These are phyloP conservation scores for Tapera naevia DNA, from an alignment of 2,797 vertebrate species.

Conservation along the genomic window DNA sequence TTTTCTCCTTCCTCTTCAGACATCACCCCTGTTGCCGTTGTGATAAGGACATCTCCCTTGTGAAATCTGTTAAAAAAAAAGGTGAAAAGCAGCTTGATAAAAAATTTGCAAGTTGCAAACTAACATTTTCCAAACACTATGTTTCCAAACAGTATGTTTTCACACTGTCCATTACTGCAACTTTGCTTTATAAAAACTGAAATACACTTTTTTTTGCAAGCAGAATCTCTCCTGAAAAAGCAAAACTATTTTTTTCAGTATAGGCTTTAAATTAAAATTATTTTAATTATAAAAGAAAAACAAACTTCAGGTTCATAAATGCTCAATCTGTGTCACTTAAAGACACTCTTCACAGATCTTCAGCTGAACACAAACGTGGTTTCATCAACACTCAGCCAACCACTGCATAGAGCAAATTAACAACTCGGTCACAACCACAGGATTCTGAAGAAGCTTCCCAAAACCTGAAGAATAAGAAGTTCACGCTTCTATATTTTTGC, in stretches of 20 bases:
- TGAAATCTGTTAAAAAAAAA: conserved; percentile 84
- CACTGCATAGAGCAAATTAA: neutral
- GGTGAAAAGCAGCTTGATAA: neutral
- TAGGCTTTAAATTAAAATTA: neutral
- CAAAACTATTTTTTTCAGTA: neutral
- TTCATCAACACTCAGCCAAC: neutral
- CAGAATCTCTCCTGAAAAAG: neutral
- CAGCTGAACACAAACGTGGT: neutral
- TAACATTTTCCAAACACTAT: neutral
- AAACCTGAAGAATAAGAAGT: neutral
- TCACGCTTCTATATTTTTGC: neutral
- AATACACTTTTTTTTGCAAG: neutral
- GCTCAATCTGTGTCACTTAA: neutral
- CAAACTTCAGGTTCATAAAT: too few relatives aligned
- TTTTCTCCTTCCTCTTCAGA: conserved; percentile 95
- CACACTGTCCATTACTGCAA: neutral
- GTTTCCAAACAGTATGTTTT: neutral
- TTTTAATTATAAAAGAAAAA: neutral
- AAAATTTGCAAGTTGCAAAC: neutral
- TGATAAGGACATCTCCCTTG: conserved; percentile 95
- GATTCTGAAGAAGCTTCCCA: neutral
- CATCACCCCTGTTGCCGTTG: conserved; percentile 96
- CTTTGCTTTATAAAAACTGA: neutral
- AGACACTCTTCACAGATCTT: neutral
- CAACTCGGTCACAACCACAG: neutral